Percentiles rank a stretch among this genome's conserved stretches.
phyloP scores from a whole-genome alignment of 2,888 invertebrate species.

The Polydesmus complanatus region DNA sequence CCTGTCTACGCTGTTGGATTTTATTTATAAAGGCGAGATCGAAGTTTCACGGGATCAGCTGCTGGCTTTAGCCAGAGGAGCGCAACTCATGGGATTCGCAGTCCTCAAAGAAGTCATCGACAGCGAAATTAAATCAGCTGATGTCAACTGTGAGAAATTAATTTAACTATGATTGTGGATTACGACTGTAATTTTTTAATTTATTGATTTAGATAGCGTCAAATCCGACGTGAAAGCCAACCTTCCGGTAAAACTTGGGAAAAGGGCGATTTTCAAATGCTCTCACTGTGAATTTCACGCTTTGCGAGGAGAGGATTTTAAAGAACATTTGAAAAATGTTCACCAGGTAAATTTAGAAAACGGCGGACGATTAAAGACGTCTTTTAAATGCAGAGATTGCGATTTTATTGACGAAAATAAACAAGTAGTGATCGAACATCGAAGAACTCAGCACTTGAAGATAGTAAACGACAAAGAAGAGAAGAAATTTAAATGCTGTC shows the following conservation, averaged over 20 bases:
- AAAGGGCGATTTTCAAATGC: not conserved
- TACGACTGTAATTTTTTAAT: not conserved
- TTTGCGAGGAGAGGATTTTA: not conserved
- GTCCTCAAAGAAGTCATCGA: not conserved
- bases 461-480: no score
- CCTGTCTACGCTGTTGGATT: not conserved
- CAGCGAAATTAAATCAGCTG: no score
- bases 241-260: not conserved
- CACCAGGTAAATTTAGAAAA: not conserved
- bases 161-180: no score
- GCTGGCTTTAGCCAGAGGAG: not conserved
- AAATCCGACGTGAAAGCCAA: no score
- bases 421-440: not conserved
- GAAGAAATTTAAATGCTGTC: not conserved
- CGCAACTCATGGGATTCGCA: not conserved
- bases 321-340: not conserved
- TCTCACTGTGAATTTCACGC: not conserved
- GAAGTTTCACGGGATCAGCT: not conserved
- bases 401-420: not conserved
- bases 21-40: not conserved
- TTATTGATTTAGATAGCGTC: not conserved
- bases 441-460: not conserved
- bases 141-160: no score
- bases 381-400: not conserved
- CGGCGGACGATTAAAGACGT: not conserved